phyloP scores from a whole-genome alignment of 2,797 vertebrate genomes.

The Tolypeutes matacus region DNA sequence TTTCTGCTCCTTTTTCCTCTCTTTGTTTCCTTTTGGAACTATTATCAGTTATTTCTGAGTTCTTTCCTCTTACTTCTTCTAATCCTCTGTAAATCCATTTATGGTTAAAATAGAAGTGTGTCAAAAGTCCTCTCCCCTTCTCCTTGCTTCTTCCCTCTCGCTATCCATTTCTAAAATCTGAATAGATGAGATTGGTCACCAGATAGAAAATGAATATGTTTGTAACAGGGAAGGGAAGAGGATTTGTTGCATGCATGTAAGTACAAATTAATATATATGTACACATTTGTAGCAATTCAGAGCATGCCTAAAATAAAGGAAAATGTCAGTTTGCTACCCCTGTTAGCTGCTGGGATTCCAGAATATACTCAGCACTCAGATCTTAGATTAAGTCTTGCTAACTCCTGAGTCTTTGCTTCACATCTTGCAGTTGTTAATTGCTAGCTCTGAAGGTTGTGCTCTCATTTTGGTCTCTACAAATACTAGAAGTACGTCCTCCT shows the following conservation, averaged over 20 bases:
- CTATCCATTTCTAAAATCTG: not conserved
- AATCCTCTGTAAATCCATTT: not conserved
- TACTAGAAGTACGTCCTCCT: not conserved
- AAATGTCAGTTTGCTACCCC: not conserved
- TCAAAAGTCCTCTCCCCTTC: not conserved
- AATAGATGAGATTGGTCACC: not conserved
- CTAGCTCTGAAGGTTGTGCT: not conserved
- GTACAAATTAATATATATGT: not conserved
- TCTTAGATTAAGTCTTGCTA: not conserved
- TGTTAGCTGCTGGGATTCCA: not conserved
- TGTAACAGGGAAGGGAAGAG: not conserved
- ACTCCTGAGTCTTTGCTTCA: not conserved
- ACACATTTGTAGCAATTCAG: not conserved
- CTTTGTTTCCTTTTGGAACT: not conserved
- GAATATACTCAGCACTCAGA: not conserved
- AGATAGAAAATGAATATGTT: not conserved
- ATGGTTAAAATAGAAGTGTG: not conserved
- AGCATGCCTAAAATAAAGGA: not conserved
- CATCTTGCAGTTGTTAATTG: not conserved
- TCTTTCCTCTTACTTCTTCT: no score
- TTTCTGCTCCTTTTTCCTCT: not conserved
- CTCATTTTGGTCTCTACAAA: not conserved
- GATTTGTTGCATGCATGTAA: not conserved
- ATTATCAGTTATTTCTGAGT: not conserved
- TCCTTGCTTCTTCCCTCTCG: not conserved